Conservation (phyloP, 2,113 vertebrate genomes). For the Cepphus grylle region DNA sequence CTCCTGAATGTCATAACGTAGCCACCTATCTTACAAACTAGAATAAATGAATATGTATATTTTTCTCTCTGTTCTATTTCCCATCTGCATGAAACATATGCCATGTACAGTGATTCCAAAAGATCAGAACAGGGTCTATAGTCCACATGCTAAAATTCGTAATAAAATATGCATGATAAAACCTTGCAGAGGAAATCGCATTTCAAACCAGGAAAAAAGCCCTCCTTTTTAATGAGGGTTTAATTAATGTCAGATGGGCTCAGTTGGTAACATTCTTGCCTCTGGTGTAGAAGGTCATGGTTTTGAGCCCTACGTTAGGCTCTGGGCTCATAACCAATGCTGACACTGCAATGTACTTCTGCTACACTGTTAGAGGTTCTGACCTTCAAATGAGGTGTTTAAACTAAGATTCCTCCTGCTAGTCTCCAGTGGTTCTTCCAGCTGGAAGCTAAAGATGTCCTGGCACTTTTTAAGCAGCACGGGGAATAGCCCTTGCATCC, state of each 20-base stretch:
- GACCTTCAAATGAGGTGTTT: slow-evolving; percentile 66
- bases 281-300: slow-evolving; percentile 64
- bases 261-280: slow-evolving; percentile 60
- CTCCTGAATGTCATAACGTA: background rate
- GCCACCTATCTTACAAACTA: background rate
- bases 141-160: slow-evolving; percentile 15
- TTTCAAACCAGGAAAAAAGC: slow-evolving; percentile 26
- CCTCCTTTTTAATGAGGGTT: slow-evolving; percentile 62
- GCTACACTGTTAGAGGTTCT: slow-evolving; percentile 28
- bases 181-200: slow-evolving; percentile 48
- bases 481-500: slow-evolving; percentile 41
- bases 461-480: slow-evolving; percentile 48
- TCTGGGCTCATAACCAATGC: slow-evolving; percentile 60
- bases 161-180: slow-evolving; percentile 66
- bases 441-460: slow-evolving; percentile 58
- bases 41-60: slow-evolving; percentile 60
- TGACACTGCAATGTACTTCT: slow-evolving; percentile 61
- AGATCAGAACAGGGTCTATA: slow-evolving; percentile 53
- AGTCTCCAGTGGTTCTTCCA: slow-evolving; percentile 57
- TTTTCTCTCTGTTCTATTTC: slow-evolving; percentile 21
- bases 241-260: slow-evolving; percentile 68
- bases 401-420: slow-evolving; percentile 47
- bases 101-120: slow-evolving; percentile 24
- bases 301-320: slow-evolving; percentile 45
- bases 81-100: slow-evolving; percentile 69